Conservation (phyloP, 1,140 invertebrate species). For the Hetaerina americana region DNA sequence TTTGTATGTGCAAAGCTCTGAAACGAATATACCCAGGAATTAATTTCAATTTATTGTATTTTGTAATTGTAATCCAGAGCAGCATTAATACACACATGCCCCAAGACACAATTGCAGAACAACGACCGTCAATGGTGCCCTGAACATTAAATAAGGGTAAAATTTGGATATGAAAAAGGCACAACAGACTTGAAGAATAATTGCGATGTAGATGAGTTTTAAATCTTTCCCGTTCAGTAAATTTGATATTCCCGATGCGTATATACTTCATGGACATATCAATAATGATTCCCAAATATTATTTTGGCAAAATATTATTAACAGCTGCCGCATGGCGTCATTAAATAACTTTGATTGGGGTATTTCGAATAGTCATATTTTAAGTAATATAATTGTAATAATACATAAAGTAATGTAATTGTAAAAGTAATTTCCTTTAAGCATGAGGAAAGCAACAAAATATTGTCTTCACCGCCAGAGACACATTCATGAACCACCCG, state of each 20-base stretch:
- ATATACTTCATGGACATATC: too few species aligned
- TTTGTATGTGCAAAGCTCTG: slow-evolving; percentile 55
- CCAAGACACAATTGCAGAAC: not conserved
- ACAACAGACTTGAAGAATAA: not conserved
- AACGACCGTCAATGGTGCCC: not conserved
- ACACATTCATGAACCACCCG: not conserved
- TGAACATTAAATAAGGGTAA: not conserved
- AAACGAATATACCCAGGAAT: slow-evolving; percentile 8
- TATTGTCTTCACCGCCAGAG: not conserved
- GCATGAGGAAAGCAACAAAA: not conserved
- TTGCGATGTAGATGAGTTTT: not conserved
- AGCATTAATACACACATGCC: slow-evolving; percentile 5
- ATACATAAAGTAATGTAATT: not conserved
- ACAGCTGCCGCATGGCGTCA: too few species aligned
- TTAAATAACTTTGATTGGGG: too few species aligned
- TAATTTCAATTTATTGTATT: slow-evolving; percentile 3
- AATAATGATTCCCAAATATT: too few species aligned
- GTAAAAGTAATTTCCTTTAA: slow-evolving; percentile 3
- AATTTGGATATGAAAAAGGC: not conserved
- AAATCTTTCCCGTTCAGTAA: not conserved
- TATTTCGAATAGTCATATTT: too few species aligned
- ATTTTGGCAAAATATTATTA: too few species aligned
- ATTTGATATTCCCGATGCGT: too few species aligned
- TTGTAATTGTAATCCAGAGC: slow-evolving; percentile 8
- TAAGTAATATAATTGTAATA: too few species aligned